These are phyloP conservation scores for Dicrurus megarhynchus DNA, from an alignment of 2,113 vertebrate genomes.

Conservation along the genomic window DNA sequence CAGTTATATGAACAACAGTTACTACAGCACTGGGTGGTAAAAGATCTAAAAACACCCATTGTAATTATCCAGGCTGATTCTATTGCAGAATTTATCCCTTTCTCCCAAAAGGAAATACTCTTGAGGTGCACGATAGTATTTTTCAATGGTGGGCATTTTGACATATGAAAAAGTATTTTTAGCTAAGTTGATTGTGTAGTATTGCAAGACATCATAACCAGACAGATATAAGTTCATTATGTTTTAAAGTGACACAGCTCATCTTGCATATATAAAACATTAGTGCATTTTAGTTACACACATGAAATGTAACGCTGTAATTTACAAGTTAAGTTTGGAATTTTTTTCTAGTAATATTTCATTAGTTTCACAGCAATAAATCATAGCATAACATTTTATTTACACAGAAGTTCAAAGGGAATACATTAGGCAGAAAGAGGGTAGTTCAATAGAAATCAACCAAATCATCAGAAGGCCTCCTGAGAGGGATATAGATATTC, in stretches of 20 bases:
- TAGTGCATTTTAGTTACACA: conserved; percentile 68
- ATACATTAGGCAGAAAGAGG: conserved; percentile 54
- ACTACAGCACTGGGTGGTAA: conserved; percentile 16
- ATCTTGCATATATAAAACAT: conserved; percentile 55
- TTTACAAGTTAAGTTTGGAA: conserved; percentile 12
- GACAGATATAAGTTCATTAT: conserved; percentile 54
- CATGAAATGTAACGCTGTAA: conserved; percentile 46
- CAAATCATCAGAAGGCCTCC: conserved; percentile 63
- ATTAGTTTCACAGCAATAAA: conserved; percentile 77
- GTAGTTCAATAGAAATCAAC: conserved; percentile 66
- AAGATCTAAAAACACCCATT: conserved; percentile 12
- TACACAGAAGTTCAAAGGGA: conserved; percentile 61
- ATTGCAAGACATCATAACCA: conserved; percentile 53
- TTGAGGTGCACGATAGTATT: conserved; percentile 66
- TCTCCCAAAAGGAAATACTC: conserved; percentile 24
- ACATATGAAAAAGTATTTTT: conserved; percentile 70
- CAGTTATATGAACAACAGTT: conserved; percentile 27
- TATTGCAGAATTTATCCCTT: conserved; percentile 58
- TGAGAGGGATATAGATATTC: conserved; percentile 57
- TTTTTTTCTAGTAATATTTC: conserved; percentile 64
- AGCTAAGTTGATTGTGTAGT: conserved; percentile 64
- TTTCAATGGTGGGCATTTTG: conserved; percentile 70
- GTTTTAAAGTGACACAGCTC: conserved; percentile 59
- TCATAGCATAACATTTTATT: conserved; percentile 60
- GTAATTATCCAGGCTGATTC: conserved; percentile 52